Base-by-base conservation (phyloP, 1,140 invertebrate genomes). In the Mactra quadrangularis region DNA sequence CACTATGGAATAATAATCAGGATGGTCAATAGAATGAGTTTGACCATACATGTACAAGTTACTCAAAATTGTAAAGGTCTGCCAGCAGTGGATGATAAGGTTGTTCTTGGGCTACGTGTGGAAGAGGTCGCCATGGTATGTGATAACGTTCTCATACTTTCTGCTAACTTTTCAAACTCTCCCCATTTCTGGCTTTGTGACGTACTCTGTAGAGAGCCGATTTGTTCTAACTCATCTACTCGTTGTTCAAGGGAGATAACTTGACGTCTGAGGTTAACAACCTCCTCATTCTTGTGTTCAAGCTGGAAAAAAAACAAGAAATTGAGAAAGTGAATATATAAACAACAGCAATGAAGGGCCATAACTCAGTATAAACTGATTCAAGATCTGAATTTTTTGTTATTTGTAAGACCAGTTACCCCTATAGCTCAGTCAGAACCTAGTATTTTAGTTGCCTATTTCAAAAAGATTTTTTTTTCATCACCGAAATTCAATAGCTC, bases 181-280 rank as follows among this genome's bases (percentile, higher is more conserved):
- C 90, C 87, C 92, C 92, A 93, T 72, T 91, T 91, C 87, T 92
- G 91, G 27, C 75, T 90, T 60, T 93, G 90, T 9, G 90, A 66
- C 1, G 87, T 86, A 2, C 79, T 82, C 85, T 93, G 91, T n/a
- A 91, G 71, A 6, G 82, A 83, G 55, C 90, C 92, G 57, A 92
- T 74, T n/a, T 90, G 82, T 19, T 92, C 89, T 9, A 89, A 41
- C 27, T 89, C 86, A 11, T 87, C 83, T 0, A 93, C 52, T 25
- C 82, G 82, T 3, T 62, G 47, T 25, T 90, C 88, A 22, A 90
- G 76, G 2, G 75, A 50, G 13, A 83, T 70, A 19, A 89, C 41
- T 25, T 90, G 76, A 11, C 77, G 33, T 22, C 85, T 74, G 13
- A 91, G 75, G 6, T 82, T 68, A 1, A 85, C 33, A 9, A 89